Evolutionary conservation across 2,888 invertebrate genomes (phyloP), one percentile per base, ranked within the genome.

Genomic region (Epicampocera succincta): DNA sequence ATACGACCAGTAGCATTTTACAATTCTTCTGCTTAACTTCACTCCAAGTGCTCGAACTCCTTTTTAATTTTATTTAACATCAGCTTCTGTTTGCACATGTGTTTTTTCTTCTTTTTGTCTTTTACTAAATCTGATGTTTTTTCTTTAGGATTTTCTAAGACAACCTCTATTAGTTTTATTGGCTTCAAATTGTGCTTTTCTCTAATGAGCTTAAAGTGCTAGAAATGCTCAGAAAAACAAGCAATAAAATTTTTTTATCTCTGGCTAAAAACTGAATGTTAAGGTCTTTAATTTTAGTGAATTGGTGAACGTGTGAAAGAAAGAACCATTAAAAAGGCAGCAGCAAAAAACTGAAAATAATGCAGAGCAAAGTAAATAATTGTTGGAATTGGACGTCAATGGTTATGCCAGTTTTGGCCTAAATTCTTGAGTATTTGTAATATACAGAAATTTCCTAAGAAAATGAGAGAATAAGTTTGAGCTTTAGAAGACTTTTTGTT

Each of bases 331-430:
- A 12, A 71, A 12, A 12, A 21, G 13, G 42, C 33, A 33, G n/a
- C 11, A 25, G 63, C 1, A 38, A 9, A 19, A 48, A 25, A 1
- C 8, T 33, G 12, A 17, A 42, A 25, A 15, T 17, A 44, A 46
- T 66, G 11, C 15, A 42, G 38, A 66, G 12, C 19, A 44, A 15
- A 42, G 52, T 42, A 60, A 60, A 52, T 76, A 46, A 54, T 54
- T 68, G 15, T 44, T 61, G 8, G 71, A 77, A 71, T 71, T 77
- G 29, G 33, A 63, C 56, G 56, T 71, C 63, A 77, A 71, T 77
- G 71, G 40, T 63, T 65, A 48, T 58, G 71, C 46, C 65, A 77
- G 48, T 58, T 12, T 50, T 44, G 48, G 29, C 12, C 33, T 52
- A 50, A 68, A 40, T 66, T n/a, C 15, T 44, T 46, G 25, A 9